Percentiles rank a stretch among this genome's conserved stretches.
phyloP scores from a whole-genome alignment of 2,888 invertebrate species.

The Linyphia triangularis region DNA sequence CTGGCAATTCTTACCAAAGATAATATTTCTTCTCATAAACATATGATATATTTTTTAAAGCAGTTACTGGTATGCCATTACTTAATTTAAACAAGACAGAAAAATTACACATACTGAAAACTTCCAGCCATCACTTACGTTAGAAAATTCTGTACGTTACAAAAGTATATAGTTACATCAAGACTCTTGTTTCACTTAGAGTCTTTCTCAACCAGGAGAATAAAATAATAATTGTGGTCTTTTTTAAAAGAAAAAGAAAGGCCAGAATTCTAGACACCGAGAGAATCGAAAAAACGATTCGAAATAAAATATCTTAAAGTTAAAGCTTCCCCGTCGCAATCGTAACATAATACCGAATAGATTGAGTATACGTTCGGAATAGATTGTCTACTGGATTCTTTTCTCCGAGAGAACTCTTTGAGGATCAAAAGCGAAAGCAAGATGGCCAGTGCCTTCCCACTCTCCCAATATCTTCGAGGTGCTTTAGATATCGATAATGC shows the following conservation, averaged over 20 bases:
- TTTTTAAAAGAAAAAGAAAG: not conserved
- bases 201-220: too few species aligned
- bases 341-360: constrained; percentile 1
- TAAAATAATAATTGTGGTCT: too few species aligned
- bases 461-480: constrained; percentile 50
- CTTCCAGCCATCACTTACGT: too few species aligned
- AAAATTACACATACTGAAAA: too few species aligned
- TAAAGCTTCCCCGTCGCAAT: not conserved
- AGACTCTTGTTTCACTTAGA: too few species aligned
- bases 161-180: too few species aligned
- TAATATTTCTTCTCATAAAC: too few species aligned
- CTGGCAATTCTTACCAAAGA: too few species aligned
- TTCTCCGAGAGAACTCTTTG: constrained; percentile 2
- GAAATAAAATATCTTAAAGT: not conserved
- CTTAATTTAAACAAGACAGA: too few species aligned
- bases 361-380: constrained; percentile 3
- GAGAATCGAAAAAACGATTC: not conserved
- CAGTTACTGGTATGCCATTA: too few species aligned
- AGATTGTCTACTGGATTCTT: not conserved
- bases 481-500: constrained; percentile 60
- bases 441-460: constrained; percentile 31
- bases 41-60: too few species aligned
- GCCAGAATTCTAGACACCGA: not conserved
- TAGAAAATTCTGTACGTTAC: too few species aligned
- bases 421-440: constrained; percentile 22